phyloP scores from a whole-genome alignment of 1,140 invertebrate genomes.

The Platorchestia sp. region DNA sequence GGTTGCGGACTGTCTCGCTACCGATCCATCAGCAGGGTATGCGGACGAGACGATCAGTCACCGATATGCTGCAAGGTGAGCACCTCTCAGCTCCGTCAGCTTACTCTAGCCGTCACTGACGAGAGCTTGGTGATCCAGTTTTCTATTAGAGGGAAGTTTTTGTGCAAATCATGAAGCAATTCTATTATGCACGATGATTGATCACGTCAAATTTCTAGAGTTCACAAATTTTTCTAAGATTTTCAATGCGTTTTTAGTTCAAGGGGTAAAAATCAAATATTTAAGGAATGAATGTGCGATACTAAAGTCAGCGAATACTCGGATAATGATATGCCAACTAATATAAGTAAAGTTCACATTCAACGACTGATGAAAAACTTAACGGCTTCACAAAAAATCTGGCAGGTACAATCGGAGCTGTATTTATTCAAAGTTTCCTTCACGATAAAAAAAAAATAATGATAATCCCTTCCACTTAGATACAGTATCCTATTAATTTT shows the following conservation, averaged over 20 bases:
- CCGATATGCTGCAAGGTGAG: background rate
- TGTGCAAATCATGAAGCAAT: background rate
- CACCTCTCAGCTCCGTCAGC: background rate
- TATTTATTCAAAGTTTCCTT: too few species aligned
- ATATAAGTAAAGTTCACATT: background rate
- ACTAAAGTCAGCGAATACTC: background rate
- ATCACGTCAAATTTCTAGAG: background rate
- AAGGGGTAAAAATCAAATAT: background rate
- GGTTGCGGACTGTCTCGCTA: background rate
- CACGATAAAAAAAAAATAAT: too few species aligned
- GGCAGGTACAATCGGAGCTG: too few species aligned
- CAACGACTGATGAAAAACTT: too few species aligned
- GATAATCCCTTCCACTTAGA: too few species aligned
- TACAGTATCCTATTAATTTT: too few species aligned
- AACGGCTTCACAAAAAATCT: too few species aligned
- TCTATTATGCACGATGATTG: background rate
- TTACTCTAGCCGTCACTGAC: background rate
- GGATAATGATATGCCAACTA: background rate
- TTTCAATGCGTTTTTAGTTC: background rate
- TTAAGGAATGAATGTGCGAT: background rate
- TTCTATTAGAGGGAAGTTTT: slow-evolving; percentile 9
- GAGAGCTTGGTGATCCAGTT: background rate
- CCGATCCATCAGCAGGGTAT: background rate
- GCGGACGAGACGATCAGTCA: background rate
- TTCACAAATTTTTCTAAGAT: background rate